phyloP scores from a whole-genome alignment of 2,888 invertebrate genomes.

The Gasteruption jaculator region DNA sequence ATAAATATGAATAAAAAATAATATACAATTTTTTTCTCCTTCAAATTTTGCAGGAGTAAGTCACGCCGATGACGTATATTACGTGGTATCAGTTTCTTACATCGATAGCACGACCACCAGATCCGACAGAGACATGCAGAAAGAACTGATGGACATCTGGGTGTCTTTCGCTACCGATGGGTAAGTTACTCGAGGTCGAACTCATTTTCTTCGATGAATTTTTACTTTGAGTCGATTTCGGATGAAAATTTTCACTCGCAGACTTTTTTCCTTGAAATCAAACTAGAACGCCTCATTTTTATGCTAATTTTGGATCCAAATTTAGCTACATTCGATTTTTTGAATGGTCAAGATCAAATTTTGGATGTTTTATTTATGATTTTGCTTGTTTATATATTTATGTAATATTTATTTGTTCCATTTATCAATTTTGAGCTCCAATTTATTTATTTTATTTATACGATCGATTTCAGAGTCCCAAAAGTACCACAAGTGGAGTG shows the following conservation, averaged over 20 bases:
- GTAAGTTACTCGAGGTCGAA: too few relatives aligned
- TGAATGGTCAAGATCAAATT: too few relatives aligned
- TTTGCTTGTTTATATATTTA: background rate
- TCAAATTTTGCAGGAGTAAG: constrained; percentile 55
- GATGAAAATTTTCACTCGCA: too few relatives aligned
- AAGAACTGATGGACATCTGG: constrained; percentile 56
- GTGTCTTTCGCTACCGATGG: constrained; percentile 52
- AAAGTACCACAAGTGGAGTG: constrained; percentile 50
- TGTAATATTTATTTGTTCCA: background rate
- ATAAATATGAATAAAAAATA: constrained; percentile 4
- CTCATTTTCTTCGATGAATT: too few relatives aligned
- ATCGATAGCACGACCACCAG: constrained; percentile 45
- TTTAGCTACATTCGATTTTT: too few relatives aligned
- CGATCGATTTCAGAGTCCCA: constrained; percentile 53
- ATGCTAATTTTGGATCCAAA: too few relatives aligned
- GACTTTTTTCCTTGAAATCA: too few relatives aligned
- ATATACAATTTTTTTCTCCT: constrained; percentile 4
- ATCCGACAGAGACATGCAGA: constrained; percentile 55
- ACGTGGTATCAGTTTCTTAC: constrained; percentile 51
- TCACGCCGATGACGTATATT: constrained; percentile 62
- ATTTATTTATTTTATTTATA: too few relatives aligned
- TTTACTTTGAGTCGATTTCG: too few relatives aligned
- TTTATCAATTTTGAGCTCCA: background rate
- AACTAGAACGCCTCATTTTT: too few relatives aligned
- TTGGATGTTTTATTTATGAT: too few relatives aligned